These are phyloP conservation scores for Phaethon lepturus DNA, from an alignment of 2,113 vertebrate genomes.

Conservation along the genomic window DNA sequence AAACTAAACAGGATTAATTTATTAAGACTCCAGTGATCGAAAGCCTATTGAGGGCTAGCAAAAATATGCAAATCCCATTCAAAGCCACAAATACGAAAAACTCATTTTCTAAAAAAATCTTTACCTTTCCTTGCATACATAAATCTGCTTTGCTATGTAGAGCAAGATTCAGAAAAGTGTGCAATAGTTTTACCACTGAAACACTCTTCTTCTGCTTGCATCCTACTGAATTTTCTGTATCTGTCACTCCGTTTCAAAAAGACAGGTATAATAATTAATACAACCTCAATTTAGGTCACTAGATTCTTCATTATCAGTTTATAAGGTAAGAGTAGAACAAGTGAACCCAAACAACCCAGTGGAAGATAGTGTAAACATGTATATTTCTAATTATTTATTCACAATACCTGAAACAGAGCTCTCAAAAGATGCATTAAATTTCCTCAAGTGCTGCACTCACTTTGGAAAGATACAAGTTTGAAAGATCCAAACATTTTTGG, in stretches of 20 bases:
- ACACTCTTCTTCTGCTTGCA: background rate
- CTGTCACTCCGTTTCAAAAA: background rate
- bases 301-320: background rate
- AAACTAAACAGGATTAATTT: constrained; percentile 2
- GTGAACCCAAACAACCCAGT: background rate
- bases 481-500: background rate
- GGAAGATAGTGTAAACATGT: background rate
- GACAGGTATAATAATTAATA: background rate
- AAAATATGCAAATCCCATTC: background rate
- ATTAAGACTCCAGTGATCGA: background rate
- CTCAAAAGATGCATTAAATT: background rate
- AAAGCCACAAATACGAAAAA: background rate
- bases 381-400: background rate
- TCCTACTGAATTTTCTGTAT: background rate
- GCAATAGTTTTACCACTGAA: background rate
- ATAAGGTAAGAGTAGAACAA: background rate
- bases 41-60: background rate
- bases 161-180: background rate
- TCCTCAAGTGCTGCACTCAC: background rate
- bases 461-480: background rate
- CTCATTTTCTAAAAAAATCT: background rate
- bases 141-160: background rate
- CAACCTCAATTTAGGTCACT: background rate
- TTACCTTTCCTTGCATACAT: background rate
- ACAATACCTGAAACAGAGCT: background rate